Conservation (phyloP, 2,113 vertebrate genomes). For the Chloebia gouldiae region DNA sequence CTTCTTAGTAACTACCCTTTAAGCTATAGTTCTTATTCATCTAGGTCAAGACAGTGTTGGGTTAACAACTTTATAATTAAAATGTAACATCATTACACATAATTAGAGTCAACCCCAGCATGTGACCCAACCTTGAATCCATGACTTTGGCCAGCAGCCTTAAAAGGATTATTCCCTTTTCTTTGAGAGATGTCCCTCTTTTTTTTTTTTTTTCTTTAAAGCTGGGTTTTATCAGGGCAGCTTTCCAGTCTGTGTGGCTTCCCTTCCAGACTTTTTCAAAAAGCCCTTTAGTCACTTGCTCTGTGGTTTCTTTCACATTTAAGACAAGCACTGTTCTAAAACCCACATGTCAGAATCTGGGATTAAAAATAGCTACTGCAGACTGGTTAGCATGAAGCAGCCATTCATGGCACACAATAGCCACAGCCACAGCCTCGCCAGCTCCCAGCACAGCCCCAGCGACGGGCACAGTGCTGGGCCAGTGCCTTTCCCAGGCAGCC, state of each 20-base stretch:
- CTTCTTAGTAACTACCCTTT: neutral
- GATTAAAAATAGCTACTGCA: conserved; percentile 54
- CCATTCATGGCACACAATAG: conserved; percentile 45
- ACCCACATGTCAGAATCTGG: conserved; percentile 30
- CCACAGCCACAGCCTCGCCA: fast-evolving
- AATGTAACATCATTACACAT: neutral
- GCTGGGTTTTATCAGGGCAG: neutral
- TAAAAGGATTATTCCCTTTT: neutral
- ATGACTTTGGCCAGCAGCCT: neutral
- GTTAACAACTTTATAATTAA: neutral
- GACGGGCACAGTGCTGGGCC: neutral
- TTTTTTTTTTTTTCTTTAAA: neutral
- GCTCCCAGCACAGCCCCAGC: neutral
- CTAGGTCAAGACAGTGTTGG: neutral
- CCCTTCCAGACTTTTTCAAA: conserved; percentile 42
- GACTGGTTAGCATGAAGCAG: conserved; percentile 38
- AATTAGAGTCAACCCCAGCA: neutral
- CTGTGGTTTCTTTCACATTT: conserved; percentile 56
- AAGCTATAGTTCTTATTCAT: neutral
- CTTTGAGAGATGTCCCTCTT: neutral
- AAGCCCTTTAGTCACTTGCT: conserved; percentile 46
- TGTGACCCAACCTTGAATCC: neutral
- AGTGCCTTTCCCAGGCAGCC: neutral
- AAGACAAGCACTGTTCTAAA: conserved; percentile 44
- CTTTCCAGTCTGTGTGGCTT: conserved; percentile 40